Evolutionary conservation across 1,140 invertebrate species (phyloP), one percentile per base, ranked within the genome.

Genomic region (Phymorhynchus buccinoides): DNA sequence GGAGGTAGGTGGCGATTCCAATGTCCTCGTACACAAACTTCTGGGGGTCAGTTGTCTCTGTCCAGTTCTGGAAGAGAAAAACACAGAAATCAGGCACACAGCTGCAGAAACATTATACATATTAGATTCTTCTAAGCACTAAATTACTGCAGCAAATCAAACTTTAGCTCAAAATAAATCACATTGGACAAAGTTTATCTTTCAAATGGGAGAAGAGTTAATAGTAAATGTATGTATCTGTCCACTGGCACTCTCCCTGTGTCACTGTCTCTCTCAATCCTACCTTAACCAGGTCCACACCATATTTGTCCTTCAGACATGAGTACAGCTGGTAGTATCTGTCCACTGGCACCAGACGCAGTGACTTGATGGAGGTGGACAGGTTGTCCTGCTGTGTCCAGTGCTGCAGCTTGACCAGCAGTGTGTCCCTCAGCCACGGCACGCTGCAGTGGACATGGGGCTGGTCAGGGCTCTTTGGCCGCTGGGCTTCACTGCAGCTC

Each of bases 21-120:
- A 99, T 95, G 93, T 99, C 98, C 95, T 99, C 98, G 94, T 96
- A 98, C 9, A 99, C 96, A 95, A 97, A 99, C 94, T 99, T 99
- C 62, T 95, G 91, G 22, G 98, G 97, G 94, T 99, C 97, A 52
- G 98, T 99, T 87, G 95, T 96, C 94, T 99, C 97, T 32, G 96
- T 95, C 98, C 98, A 99, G 42, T 90, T 93, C 94, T 94, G 68
- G n/a, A 30, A 77, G 22, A 41, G 32, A n/a, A 1, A 37, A 22
- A 32, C 3, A 78, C 30, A 35, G 68, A 35, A 71, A 18, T 16
- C 30, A 35, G 30, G 9, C 30, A 71, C 12, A 71, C 3, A 71
- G 7, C 83, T 80, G 88, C 52, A 85, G 83, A 77, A 18, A 77
- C 18, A n/a, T n/a, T n/a, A n/a, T n/a, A n/a, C n/a, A n/a, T n/a